Percentiles rank a stretch among this genome's conserved stretches.
Evolutionary conservation across 2,888 invertebrate species (phyloP).

Genomic region (Caenorhabditis sulstoni): DNA sequence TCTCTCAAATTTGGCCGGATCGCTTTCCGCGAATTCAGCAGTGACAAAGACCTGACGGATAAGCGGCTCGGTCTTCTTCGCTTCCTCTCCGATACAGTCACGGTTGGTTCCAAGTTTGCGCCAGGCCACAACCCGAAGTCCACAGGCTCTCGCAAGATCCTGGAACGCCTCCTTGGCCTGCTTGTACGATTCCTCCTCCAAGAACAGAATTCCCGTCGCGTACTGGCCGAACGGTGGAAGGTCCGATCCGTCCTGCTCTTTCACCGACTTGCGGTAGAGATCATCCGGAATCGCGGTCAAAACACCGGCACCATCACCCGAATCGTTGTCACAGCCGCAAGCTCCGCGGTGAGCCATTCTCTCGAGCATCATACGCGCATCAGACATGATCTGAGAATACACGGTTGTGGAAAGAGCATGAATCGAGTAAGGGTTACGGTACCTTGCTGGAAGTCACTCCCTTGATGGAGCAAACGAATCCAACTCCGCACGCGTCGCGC

Average conservation of each 20-base stretch:
- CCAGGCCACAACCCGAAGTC: slow-evolving; percentile 91
- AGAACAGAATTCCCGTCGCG: slow-evolving; percentile 96
- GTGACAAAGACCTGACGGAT: slow-evolving; percentile 88
- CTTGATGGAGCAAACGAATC: slow-evolving; percentile 98
- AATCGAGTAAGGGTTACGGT: background rate
- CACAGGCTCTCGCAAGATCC: slow-evolving; percentile 88
- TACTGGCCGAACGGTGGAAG: slow-evolving; percentile 92
- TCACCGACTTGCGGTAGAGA: slow-evolving; percentile 89
- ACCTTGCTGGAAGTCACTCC: slow-evolving; percentile 92
- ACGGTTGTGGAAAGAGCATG: too few relatives aligned
- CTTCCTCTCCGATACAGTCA: slow-evolving; percentile 91
- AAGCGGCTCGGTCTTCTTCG: slow-evolving; percentile 93
- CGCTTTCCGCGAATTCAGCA: slow-evolving; percentile 85
- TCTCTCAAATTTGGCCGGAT: slow-evolving; percentile 82
- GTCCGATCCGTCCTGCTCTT: slow-evolving; percentile 85
- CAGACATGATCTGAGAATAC: slow-evolving; percentile 90
- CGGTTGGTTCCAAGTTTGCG: slow-evolving; percentile 93
- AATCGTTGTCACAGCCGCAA: slow-evolving; percentile 98
- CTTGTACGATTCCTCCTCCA: slow-evolving; percentile 84
- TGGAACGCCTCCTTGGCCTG: slow-evolving; percentile 85
- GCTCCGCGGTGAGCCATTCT: slow-evolving; percentile 99
- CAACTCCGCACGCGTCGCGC: slow-evolving; percentile 98
- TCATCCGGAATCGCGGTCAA: slow-evolving; percentile 96
- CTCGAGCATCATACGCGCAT: slow-evolving; percentile 94
- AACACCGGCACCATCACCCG: slow-evolving; percentile 98